A percentile compares a stretch with the other conserved stretches of the same genome.
These are phyloP conservation scores for Ornithorhynchus anatinus DNA, from an alignment of 2,113 vertebrate genomes.

Conservation along the genomic window DNA sequence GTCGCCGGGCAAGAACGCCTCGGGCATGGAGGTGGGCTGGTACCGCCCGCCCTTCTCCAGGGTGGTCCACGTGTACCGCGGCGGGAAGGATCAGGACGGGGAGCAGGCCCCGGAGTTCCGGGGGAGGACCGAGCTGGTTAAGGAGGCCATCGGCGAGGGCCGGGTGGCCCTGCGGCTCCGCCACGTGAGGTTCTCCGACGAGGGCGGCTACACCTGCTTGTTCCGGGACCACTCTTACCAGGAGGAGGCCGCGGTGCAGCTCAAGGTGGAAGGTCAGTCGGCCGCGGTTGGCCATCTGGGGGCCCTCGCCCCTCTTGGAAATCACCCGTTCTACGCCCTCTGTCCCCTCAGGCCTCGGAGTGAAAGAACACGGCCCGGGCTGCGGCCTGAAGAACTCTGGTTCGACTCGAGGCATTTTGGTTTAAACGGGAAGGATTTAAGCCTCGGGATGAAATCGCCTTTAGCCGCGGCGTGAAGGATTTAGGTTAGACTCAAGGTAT, in stretches of 20 bases:
- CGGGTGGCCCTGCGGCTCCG: constrained; percentile 47
- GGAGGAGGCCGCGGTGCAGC: constrained; percentile 44
- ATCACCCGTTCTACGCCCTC: neutral
- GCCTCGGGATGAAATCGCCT: too few relatives aligned
- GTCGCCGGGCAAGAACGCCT: constrained; percentile 44
- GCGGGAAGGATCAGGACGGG: constrained; percentile 39
- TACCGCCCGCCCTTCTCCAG: constrained; percentile 43
- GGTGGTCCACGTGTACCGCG: constrained; percentile 57
- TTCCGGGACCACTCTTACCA: constrained; percentile 51
- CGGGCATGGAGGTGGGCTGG: constrained; percentile 62
- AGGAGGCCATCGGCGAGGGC: constrained; percentile 41
- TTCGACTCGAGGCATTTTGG: too few relatives aligned
- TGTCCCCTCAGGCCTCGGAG: too few relatives aligned
- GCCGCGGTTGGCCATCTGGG: neutral
- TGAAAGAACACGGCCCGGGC: too few relatives aligned
- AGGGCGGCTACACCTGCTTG: constrained; percentile 57
- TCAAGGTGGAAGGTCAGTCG: constrained; percentile 53
- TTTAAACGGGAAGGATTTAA: too few relatives aligned
- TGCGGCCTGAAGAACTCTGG: too few relatives aligned
- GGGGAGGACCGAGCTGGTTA: constrained; percentile 53
- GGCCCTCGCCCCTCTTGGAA: neutral
- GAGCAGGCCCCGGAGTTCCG: constrained; percentile 46
- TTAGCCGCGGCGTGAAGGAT: too few relatives aligned
- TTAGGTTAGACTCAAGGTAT: too few relatives aligned
- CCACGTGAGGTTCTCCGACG: constrained; percentile 36